Base-by-base conservation (phyloP, 2,888 invertebrate species). In the Drosophila nr. fundita region DNA sequence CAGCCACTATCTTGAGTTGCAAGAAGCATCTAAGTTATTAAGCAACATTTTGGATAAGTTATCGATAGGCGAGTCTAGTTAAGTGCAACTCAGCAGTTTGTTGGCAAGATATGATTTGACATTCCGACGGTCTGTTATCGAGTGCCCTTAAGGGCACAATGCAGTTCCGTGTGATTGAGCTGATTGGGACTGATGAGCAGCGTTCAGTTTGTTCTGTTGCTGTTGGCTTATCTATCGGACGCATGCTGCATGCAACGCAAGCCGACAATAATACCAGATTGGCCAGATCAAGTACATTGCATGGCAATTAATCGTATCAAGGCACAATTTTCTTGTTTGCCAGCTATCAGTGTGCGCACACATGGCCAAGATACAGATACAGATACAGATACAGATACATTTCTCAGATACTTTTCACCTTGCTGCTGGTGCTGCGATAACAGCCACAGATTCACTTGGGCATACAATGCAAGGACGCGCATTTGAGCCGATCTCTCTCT, bases 401-500 rank as follows among this genome's bases (percentile, higher is more conserved):
- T 73, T 29, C 78, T 54, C 49, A 78, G 79, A 80, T 77, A 76
- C 76, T 63, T 65, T 76, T 77, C 65, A 77, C 81, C 77, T 77
- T 80, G 77, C 45, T 53, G 73, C 63, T 38, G 80, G 62, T 68
- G 73, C 65, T 80, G 70, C 62, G 30, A 59, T 32, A 50, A 62
- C 40, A 57, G 63, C 48, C 58, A 29, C 60, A 64, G 57, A 55
- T 57, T 65, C 49, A 61, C 49, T 65, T 60, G 57, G 53, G 73
- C 76, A 74, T 68, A 79, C 75, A 78, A 75, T 69, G 67, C 81
- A 79, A 78, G 82, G 79, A 78, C 69, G 53, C 36, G 58, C 63
- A 61, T 61, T 50, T 24, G 36, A 45, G 27, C 32, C 48, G 49
- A 55, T 29, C 50, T 48, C 48, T 42, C 45, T 15, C 34, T 15